Conservation (phyloP, 1,140 invertebrate species). For the Brachionus plicatilis region DNA sequence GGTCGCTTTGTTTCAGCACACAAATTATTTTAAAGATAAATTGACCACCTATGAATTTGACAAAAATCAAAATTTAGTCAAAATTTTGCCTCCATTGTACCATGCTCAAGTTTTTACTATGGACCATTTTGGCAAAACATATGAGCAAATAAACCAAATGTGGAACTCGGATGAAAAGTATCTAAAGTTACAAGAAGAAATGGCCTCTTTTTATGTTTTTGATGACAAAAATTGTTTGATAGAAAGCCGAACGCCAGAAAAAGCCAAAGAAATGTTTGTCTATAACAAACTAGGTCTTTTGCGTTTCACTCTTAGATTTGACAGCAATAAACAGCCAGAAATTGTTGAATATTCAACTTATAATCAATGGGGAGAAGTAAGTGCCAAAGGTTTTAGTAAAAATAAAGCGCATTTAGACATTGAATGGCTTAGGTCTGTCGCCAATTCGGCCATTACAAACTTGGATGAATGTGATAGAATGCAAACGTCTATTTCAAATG, state of each 20-base stretch:
- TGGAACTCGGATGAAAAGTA: slow-evolving; percentile 7
- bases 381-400: neutral
- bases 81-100: neutral
- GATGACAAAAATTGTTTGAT: neutral
- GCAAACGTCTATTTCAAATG: neutral
- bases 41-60: slow-evolving; percentile 13
- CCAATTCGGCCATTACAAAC: neutral
- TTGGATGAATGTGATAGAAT: neutral
- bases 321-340: neutral
- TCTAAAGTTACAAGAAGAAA: neutral
- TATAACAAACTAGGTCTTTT: neutral
- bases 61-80: neutral
- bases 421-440: neutral
- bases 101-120: neutral
- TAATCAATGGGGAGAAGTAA: neutral
- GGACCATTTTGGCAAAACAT: neutral
- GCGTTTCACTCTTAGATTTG: neutral
- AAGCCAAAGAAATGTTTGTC: neutral
- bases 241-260: neutral
- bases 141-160: neutral
- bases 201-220: neutral
- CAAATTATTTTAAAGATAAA: neutral
- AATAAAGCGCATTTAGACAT: neutral
- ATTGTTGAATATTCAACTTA: slow-evolving; percentile 6
- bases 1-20: neutral